Base-by-base conservation (phyloP, 2,888 invertebrate species). In the Barypeithes pellucidus region DNA sequence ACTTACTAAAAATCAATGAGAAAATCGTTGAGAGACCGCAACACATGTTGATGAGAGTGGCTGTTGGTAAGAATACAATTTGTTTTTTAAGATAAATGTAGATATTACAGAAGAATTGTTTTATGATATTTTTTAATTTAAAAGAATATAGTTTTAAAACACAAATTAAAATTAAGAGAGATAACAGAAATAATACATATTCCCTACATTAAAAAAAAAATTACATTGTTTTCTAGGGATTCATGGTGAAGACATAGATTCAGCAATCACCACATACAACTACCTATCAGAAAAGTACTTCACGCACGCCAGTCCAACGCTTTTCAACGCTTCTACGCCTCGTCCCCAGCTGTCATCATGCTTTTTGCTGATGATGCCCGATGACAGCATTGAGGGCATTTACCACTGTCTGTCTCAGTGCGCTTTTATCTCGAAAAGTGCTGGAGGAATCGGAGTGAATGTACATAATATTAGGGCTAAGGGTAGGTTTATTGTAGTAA, bases 31-130 rank as follows among this genome's bases (percentile, higher is more conserved):
- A 99, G 86, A 90, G 99, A 29, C 99, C 99, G 0, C 99, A 99
- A 83, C 98, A 99, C 82, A 96, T 99, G 98, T 87, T 99, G 71
- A 99, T 99, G 99, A 88, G 99, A 80, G 98, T 98, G 0, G 88
- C 99, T 2, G 94, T 99, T 75, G 99, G 98, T 70, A 52, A 63
- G 41, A 11, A 22, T 12, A 12, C 16, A 8, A 11, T 62, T 7
- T 43, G 54, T 22, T 16, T 22, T 7, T 97, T 39, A 20, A n/a
- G n/a, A n/a, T n/a, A n/a, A n/a, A n/a, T n/a, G n/a, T n/a, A n/a
- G n/a, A n/a, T n/a, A n/a, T n/a, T n/a, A n/a, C n/a, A n/a, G n/a
- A n/a, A n/a, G n/a, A n/a, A n/a, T n/a, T n/a, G n/a, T n/a, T n/a
- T n/a, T n/a, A n/a, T n/a, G n/a, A n/a, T n/a, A n/a, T n/a, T n/a